These are phyloP conservation scores for Sylvia atricapilla DNA, from an alignment of 2,113 vertebrate genomes.

Conservation along the genomic window DNA sequence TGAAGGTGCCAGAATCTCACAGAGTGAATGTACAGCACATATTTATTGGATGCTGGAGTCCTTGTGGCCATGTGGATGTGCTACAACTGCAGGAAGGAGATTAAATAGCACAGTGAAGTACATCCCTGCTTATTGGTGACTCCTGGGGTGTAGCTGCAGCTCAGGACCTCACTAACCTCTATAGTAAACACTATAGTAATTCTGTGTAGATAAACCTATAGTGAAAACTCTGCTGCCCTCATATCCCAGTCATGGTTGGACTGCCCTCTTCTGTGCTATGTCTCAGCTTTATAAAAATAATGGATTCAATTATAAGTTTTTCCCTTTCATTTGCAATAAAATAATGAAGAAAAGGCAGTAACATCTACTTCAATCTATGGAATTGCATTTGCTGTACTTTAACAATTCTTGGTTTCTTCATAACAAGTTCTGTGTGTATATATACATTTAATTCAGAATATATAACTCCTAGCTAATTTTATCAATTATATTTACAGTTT, in stretches of 20 bases:
- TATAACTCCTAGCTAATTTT: background rate
- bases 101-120: background rate
- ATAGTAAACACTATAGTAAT: background rate
- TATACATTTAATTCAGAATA: background rate
- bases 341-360: background rate
- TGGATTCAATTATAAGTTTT: background rate
- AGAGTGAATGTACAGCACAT: rapidly evolving
- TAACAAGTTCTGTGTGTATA: background rate
- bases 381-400: background rate
- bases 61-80: background rate
- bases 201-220: background rate
- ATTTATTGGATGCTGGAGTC: background rate
- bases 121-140: background rate
- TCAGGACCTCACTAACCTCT: background rate
- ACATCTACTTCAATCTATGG: rapidly evolving
- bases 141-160: background rate
- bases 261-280: background rate
- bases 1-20: background rate
- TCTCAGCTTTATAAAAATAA: background rate
- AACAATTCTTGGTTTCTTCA: background rate
- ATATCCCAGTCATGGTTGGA: background rate
- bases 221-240: background rate
- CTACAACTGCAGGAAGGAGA: background rate
- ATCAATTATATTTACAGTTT: background rate
- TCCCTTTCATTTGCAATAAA: background rate